These are phyloP conservation scores for Eubasilissa splendida DNA, from an alignment of 2,888 invertebrate genomes.

Conservation along the genomic window DNA sequence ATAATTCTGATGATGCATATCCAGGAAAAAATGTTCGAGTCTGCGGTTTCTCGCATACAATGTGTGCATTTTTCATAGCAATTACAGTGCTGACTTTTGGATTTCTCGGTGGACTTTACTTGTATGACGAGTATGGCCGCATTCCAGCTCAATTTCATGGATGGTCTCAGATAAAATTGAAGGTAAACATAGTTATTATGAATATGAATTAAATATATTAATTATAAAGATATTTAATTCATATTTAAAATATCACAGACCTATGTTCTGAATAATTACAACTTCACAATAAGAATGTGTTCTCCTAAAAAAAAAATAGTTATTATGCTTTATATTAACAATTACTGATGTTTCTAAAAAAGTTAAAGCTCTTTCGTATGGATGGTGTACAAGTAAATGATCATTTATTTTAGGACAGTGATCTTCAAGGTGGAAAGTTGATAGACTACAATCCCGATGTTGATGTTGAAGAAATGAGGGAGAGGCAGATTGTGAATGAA, in stretches of 20 bases:
- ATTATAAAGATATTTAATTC: no score
- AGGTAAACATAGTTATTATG: conserved; percentile 7
- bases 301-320: no score
- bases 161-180: conserved; percentile 74
- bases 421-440: conserved; percentile 6
- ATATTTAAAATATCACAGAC: no score
- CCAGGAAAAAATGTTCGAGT: conserved; percentile 61
- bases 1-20: conserved; percentile 59
- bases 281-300: no score
- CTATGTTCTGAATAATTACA: no score
- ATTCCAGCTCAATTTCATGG: conserved; percentile 76
- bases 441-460: conserved; percentile 12
- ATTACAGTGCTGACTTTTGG: conserved; percentile 81
- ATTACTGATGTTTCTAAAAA: no score
- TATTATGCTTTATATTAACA: not conserved
- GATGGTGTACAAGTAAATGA: no score
- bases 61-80: conserved; percentile 80
- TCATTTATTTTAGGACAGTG: not conserved
- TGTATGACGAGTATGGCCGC: conserved; percentile 82
- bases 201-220: no score
- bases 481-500: conserved; percentile 14
- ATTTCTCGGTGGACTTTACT: conserved; percentile 79
- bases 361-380: no score
- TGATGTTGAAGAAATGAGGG: conserved; percentile 18
- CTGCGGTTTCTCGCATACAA: conserved; percentile 74